Evolutionary conservation across 2,113 vertebrate genomes (phyloP), one percentile per base, ranked within the genome.

Genomic region (Struthio camelus): DNA sequence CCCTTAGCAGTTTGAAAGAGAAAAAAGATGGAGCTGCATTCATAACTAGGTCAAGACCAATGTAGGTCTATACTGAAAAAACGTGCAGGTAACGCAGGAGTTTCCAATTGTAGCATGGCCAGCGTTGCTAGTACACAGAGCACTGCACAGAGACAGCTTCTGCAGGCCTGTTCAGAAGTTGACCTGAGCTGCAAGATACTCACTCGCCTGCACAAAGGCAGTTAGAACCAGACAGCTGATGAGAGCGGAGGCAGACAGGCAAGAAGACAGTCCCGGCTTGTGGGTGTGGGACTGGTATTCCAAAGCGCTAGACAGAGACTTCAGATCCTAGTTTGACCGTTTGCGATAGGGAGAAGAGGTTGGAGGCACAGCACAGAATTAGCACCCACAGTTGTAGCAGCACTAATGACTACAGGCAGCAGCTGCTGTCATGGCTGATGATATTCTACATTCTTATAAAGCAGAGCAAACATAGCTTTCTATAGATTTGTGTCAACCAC

Each of bases 81-180:
- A n/a, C 0, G 0, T 1, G 32, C 0, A 2, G 36, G 24, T 83
- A 40, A 44, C 2, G 14, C 10, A 10, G 7, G 56, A 59, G 53
- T 10, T 80, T 30, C 46, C n/a, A 22, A 3, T 28, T 36, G 38
- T 0, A 9, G 20, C 0, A 28, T 0, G 4, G 85, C 24, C 42
- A 59, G 34, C 1, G 5, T 28, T 11, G 64, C 58, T 32, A 6
- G 40, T 16, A 12, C 66, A 7, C 42, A 48, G 0, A 16, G 6
- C n/a, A 7, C 12, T 1, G 44, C 30, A 66, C 30, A 36, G 15
- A 54, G 22, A 0, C 0, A 0, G 17, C 42, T 64, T 53, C 59
- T 50, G 58, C 42, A 2, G 2, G 18, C 56, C 76, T 12, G 15
- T 4, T 36, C 32, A 15, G 69, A 32, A 13, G 11, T 38, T 2